Percentiles rank a stretch among this genome's conserved stretches.
These are phyloP conservation scores for Galeruca laticollis DNA, from an alignment of 2,888 invertebrate species.

Conservation along the genomic window DNA sequence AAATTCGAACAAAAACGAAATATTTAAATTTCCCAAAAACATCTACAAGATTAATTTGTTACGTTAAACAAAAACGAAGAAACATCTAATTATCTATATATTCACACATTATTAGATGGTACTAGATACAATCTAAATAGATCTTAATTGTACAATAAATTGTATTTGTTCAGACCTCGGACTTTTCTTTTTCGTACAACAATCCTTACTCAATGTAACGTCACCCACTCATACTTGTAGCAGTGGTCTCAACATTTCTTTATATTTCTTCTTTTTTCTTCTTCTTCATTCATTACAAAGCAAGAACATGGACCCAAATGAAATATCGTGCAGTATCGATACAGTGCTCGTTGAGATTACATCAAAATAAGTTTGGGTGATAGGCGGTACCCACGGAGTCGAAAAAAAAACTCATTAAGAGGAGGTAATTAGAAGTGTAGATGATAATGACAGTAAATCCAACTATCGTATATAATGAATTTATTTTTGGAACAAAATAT, in stretches of 20 bases:
- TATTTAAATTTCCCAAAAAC: neutral
- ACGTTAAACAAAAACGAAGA: neutral
- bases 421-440: neutral
- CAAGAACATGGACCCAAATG: constrained; percentile 26
- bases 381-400: neutral
- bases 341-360: constrained; percentile 1
- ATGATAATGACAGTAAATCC: neutral
- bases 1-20: no score
- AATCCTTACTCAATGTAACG: constrained; percentile 32
- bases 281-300: constrained; percentile 25
- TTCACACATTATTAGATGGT: constrained; percentile 12
- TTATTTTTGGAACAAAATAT: no score
- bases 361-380: constrained; percentile 8
- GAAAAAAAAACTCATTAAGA: constrained; percentile 3
- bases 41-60: no score
- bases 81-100: constrained; percentile 1
- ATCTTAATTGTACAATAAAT: constrained; percentile 42
- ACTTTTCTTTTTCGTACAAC: constrained; percentile 29
- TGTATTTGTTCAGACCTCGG: constrained; percentile 24
- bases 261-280: constrained; percentile 20
- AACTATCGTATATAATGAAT: neutral
- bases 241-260: constrained; percentile 24
- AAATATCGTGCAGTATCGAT: constrained; percentile 21
- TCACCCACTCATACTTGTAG: constrained; percentile 40
- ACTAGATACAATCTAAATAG: constrained; percentile 27